Conservation (phyloP, 2,797 vertebrate species). For the Liparis tanakae region DNA sequence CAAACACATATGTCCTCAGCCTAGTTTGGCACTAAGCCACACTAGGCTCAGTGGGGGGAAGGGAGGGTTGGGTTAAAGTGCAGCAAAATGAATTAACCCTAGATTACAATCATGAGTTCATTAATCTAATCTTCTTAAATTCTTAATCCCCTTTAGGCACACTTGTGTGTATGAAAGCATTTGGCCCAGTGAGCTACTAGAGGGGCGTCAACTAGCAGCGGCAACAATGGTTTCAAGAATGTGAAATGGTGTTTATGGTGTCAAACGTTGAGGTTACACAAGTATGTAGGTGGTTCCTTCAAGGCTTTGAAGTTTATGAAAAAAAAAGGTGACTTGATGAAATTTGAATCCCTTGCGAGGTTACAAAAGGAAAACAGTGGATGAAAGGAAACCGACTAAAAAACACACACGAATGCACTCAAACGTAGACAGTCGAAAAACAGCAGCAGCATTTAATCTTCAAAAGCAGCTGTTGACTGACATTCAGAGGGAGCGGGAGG, state of each 20-base stretch:
- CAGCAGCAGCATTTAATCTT: constrained; percentile 63
- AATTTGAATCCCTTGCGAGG: constrained; percentile 14
- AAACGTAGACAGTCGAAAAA: constrained; percentile 38
- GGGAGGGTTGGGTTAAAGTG: constrained; percentile 56
- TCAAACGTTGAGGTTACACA: constrained; percentile 37
- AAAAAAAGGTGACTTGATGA: constrained; percentile 17
- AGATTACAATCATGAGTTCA: constrained; percentile 79
- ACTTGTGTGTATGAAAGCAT: constrained; percentile 71
- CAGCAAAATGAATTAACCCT: constrained; percentile 75
- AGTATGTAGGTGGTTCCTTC: neutral
- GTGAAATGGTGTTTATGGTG: constrained; percentile 38
- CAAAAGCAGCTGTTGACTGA: constrained; percentile 71
- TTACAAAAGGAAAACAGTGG: constrained; percentile 20
- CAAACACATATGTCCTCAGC: constrained; percentile 33
- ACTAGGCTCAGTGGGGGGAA: constrained; percentile 21
- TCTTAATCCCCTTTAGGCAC: constrained; percentile 68
- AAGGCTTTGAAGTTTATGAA: neutral
- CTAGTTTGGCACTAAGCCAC: constrained; percentile 54
- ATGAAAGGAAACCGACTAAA: constrained; percentile 19
- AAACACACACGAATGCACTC: constrained; percentile 21
- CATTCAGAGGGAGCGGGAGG: constrained; percentile 42
- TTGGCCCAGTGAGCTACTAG: constrained; percentile 37
- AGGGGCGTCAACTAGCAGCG: constrained; percentile 8
- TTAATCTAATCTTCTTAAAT: constrained; percentile 77
- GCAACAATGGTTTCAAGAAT: constrained; percentile 29